A percentile compares a stretch with the other conserved stretches of the same genome.
Evolutionary conservation across 1,140 invertebrate species (phyloP).

Genomic region (Saccostrea echinata): DNA sequence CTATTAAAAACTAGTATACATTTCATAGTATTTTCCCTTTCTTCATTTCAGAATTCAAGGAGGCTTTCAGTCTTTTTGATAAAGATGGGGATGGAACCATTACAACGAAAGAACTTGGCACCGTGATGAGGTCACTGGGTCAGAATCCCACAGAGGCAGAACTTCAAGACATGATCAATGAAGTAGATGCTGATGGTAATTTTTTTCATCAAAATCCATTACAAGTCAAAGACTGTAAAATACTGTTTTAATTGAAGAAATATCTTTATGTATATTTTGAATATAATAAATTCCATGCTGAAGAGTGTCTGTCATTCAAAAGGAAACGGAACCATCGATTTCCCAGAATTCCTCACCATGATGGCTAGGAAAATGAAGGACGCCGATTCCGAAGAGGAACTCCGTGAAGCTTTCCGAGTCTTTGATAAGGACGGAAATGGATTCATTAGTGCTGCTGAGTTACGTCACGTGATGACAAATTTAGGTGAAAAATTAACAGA

Average conservation of each 20-base stretch:
- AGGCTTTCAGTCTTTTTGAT: conserved; percentile 57
- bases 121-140: conserved; percentile 84
- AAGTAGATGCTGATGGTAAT: conserved; percentile 81
- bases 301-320: conserved; percentile 82
- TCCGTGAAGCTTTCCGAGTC: conserved; percentile 80
- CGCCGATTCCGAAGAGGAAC: conserved; percentile 98
- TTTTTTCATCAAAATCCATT: not conserved
- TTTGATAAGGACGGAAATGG: conserved; percentile 98
- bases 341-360: conserved; percentile 89
- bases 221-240: too few species aligned
- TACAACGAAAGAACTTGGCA: conserved; percentile 54
- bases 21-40: not conserved
- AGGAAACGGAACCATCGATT: conserved; percentile 83
- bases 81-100: conserved; percentile 56
- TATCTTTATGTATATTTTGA: too few species aligned
- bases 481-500: conserved; percentile 44
- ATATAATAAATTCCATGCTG: too few species aligned
- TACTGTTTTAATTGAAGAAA: too few species aligned
- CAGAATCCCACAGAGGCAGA: conserved; percentile 99
- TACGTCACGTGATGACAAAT: conserved; percentile 28
- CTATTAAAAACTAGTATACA: too few species aligned
- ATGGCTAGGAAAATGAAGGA: conserved; percentile 99
- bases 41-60: conserved; percentile 55
- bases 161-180: conserved; percentile 97
- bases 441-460: conserved; percentile 77